Conservation (phyloP, 1,140 invertebrate species). For the Musca vetustissima region DNA sequence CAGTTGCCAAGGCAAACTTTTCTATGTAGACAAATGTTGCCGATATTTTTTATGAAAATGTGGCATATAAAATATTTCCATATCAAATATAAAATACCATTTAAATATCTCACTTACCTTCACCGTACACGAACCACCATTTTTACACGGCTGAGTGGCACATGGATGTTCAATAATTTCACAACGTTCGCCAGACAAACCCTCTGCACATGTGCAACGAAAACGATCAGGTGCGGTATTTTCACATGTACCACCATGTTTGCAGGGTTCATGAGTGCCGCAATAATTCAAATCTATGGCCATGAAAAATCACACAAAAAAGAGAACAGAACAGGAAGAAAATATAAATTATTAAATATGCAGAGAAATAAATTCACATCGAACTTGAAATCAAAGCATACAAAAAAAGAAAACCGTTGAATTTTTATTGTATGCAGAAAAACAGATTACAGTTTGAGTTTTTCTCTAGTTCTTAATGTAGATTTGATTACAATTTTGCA, state of each 20-base stretch:
- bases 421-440: no score
- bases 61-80: no score
- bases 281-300: slow-evolving; percentile 87
- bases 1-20: no score
- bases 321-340: not conserved
- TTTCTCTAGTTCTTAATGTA: not conserved
- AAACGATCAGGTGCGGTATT: slow-evolving; percentile 91
- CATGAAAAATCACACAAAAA: not conserved
- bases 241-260: slow-evolving; percentile 89
- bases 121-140: slow-evolving; percentile 71
- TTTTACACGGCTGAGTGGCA: slow-evolving; percentile 77
- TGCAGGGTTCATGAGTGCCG: slow-evolving; percentile 91
- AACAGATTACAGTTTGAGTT: no score
- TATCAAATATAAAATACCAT: no score
- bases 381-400: no score
- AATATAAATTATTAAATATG: not conserved
- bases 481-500: not conserved
- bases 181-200: slow-evolving; percentile 85
- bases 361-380: not conserved
- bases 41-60: no score
- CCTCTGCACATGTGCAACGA: slow-evolving; percentile 82
- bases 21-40: no score
- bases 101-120: no score
- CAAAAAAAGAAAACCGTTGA: no score
- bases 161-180: slow-evolving; percentile 87